phyloP scores from a whole-genome alignment of 2,797 vertebrate species.

The Salarias fasciatus region DNA sequence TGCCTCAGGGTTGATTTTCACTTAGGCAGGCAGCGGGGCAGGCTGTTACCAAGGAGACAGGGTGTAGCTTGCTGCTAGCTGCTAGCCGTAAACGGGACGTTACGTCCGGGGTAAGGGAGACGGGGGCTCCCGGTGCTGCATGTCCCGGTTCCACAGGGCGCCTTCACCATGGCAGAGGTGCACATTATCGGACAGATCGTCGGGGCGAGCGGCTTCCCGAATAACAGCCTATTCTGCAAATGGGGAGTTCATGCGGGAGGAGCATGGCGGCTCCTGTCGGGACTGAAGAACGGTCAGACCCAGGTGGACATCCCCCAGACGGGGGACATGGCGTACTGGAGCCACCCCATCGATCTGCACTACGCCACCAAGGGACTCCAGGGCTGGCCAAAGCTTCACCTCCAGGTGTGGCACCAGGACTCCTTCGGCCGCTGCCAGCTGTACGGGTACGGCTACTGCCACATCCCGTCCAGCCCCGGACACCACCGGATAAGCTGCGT shows the following conservation, averaged over 20 bases:
- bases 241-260: slow-evolving; percentile 93
- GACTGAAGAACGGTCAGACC: slow-evolving; percentile 90
- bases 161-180: slow-evolving; percentile 87
- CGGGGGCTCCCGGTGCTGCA: background rate
- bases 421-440: slow-evolving; percentile 88
- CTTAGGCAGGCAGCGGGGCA: no score
- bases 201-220: slow-evolving; percentile 89
- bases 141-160: slow-evolving; percentile 13
- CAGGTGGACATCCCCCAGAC: slow-evolving; percentile 90
- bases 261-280: slow-evolving; percentile 90
- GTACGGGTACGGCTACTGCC: slow-evolving; percentile 90
- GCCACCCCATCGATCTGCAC: slow-evolving; percentile 92
- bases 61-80: no score
- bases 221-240: slow-evolving; percentile 91
- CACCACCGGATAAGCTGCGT: slow-evolving; percentile 86
- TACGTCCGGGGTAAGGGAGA: background rate
- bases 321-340: slow-evolving; percentile 91
- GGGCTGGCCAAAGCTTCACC: slow-evolving; percentile 92
- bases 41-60: no score
- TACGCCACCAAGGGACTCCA: slow-evolving; percentile 92
- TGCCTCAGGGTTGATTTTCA: no score
- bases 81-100: no score
- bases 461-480: slow-evolving; percentile 90
- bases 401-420: slow-evolving; percentile 95
- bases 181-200: slow-evolving; percentile 92